Evolutionary conservation across 2,797 vertebrate genomes (phyloP).

Genomic region (Hoplostethus mediterraneus): DNA sequence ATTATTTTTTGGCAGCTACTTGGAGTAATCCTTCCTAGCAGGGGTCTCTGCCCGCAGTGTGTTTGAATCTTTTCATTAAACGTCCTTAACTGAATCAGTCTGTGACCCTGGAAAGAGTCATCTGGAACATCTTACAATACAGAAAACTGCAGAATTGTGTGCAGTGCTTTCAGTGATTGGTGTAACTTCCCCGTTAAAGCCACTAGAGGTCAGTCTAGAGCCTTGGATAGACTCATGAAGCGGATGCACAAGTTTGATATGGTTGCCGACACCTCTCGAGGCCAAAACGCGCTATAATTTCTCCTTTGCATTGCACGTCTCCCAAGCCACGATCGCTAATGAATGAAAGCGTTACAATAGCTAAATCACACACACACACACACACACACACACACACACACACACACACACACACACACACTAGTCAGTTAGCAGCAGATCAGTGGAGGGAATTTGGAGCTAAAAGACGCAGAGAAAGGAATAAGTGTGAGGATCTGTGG

Average conservation of each 20-base stretch:
- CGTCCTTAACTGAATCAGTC: constrained; percentile 2
- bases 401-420: not conserved
- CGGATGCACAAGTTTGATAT: not conserved
- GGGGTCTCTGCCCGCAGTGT: no score
- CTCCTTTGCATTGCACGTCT: not conserved
- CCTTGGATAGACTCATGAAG: constrained; percentile 22
- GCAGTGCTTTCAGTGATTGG: not conserved
- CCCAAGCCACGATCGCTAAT: not conserved
- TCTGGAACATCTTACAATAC: constrained; percentile 8
- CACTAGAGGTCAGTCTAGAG: constrained; percentile 64
- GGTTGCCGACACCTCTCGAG: not conserved
- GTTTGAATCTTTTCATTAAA: constrained; percentile 4
- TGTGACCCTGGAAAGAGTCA: not conserved
- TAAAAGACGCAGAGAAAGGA: constrained; percentile 13
- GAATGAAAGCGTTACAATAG: not conserved
- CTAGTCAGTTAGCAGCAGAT: not conserved
- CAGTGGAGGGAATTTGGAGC: not conserved
- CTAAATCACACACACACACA: not conserved
- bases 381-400: not conserved
- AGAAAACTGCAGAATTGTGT: no score
- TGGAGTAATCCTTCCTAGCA: not conserved
- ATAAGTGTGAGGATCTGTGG: not conserved
- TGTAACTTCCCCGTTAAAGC: not conserved
- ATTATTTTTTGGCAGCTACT: constrained; percentile 2
- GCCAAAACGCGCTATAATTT: not conserved